Percentiles rank a stretch among this genome's conserved stretches.
phyloP scores from a whole-genome alignment of 2,113 vertebrate species.

The Melanerpes aurifrons region DNA sequence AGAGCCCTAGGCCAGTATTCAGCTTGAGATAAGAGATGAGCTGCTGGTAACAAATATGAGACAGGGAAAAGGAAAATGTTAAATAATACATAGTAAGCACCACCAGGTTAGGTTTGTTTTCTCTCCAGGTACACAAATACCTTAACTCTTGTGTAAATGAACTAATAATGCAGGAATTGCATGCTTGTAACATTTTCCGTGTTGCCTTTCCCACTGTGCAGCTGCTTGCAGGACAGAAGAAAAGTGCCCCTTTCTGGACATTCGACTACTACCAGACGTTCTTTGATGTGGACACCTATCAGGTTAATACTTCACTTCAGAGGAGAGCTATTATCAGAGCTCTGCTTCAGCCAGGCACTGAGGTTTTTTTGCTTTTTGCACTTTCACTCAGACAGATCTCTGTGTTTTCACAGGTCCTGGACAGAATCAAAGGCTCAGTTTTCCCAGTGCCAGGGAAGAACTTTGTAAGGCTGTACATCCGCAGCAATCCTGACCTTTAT shows the following conservation, averaged over 20 bases:
- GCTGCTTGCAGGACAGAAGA: slow-evolving; percentile 91
- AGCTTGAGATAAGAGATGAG: not conserved
- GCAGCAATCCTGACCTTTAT: slow-evolving; percentile 94
- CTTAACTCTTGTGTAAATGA: not conserved
- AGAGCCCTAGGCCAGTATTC: not conserved
- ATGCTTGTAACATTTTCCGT: not conserved
- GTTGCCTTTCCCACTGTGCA: slow-evolving; percentile 50
- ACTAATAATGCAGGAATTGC: not conserved
- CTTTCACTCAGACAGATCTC: not conserved
- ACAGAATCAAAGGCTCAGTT: slow-evolving; percentile 93
- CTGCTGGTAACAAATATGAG: not conserved
- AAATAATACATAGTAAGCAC: not conserved
- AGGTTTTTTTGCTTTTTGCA: not conserved
- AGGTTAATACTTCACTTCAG: slow-evolving; percentile 73
- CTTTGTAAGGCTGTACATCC: slow-evolving; percentile 90
- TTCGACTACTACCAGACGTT: slow-evolving; percentile 97
- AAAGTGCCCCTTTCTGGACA: slow-evolving; percentile 93
- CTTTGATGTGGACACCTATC: slow-evolving; percentile 93
- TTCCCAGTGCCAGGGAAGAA: slow-evolving; percentile 93
- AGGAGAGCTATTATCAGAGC: not conserved
- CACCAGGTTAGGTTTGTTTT: not conserved
- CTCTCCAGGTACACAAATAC: not conserved
- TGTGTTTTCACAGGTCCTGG: slow-evolving; percentile 82
- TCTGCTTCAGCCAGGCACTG: not conserved
- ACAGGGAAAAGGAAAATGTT: not conserved